These are phyloP conservation scores for Oncorhynchus mykiss DNA, from an alignment of 2,113 vertebrate genomes.

Conservation along the genomic window DNA sequence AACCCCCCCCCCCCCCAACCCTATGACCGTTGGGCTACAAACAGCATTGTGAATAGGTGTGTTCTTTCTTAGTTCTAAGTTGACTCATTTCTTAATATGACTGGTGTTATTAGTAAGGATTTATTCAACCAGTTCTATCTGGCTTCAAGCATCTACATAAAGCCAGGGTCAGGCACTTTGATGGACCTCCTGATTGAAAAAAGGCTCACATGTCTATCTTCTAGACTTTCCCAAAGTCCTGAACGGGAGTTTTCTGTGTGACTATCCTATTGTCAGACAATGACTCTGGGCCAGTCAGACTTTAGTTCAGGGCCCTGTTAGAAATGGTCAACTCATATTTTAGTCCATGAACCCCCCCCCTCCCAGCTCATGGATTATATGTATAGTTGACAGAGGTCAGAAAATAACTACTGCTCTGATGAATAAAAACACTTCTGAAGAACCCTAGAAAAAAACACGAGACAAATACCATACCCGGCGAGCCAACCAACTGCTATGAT, in stretches of 20 bases:
- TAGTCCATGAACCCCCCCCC: too few species aligned
- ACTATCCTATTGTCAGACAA: conserved; percentile 8
- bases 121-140: conserved; percentile 15
- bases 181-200: conserved; percentile 7
- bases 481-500: not conserved
- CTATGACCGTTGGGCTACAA: conserved; percentile 1
- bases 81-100: conserved; percentile 39
- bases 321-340: not conserved
- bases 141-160: conserved; percentile 23
- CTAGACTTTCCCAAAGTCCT: conserved; percentile 10
- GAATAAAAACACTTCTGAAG: not conserved
- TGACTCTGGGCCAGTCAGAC: conserved; percentile 20
- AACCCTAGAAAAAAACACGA: not conserved
- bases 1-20: conserved; percentile 12
- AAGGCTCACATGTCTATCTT: conserved; percentile 7
- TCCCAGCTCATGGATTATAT: too few species aligned
- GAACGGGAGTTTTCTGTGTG: not conserved
- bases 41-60: not conserved
- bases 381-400: too few species aligned
- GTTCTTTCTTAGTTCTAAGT: not conserved
- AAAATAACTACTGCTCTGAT: not conserved
- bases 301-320: not conserved
- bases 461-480: not conserved
- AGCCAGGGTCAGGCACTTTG: too few species aligned
- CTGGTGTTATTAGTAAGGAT: not conserved